These are phyloP conservation scores for Lithobates sylvaticus DNA, from an alignment of 2,797 vertebrate species.

Conservation along the genomic window DNA sequence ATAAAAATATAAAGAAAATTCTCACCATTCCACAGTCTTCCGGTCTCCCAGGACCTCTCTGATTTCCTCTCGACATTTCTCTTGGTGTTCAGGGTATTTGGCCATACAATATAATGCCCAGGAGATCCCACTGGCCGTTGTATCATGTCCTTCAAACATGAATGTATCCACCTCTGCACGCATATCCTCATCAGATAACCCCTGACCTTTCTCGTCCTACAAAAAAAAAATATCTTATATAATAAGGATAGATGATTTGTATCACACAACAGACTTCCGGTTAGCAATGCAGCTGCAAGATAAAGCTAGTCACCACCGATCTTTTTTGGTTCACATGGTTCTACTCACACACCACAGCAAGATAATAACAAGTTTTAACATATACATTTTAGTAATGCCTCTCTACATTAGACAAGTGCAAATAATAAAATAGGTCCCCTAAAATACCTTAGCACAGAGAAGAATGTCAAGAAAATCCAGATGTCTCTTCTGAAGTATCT, in stretches of 20 bases:
- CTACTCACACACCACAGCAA: no score
- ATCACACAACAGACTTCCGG: no score
- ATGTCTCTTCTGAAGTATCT: slow-evolving; percentile 45
- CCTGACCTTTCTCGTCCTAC: slow-evolving; percentile 83
- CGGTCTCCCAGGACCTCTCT: slow-evolving; percentile 55
- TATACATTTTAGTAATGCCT: no score
- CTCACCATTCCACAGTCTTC: slow-evolving; percentile 55
- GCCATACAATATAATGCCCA: slow-evolving; percentile 87
- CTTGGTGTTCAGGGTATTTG: slow-evolving; percentile 83
- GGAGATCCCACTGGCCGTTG: slow-evolving; percentile 85
- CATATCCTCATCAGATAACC: slow-evolving; percentile 83
- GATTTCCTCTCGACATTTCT: slow-evolving; percentile 84
- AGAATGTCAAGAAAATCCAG: slow-evolving; percentile 59
- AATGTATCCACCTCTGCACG: slow-evolving; percentile 88
- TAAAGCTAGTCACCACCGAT: no score
- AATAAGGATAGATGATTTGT: no score
- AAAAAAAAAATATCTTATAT: background rate
- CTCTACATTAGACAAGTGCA: no score
- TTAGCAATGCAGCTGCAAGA: no score
- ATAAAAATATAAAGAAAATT: background rate
- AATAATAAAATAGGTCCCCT: no score
- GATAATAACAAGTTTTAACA: no score
- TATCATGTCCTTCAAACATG: slow-evolving; percentile 92
- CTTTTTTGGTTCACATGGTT: no score
- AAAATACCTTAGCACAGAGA: slow-evolving; percentile 47